Evolutionary conservation across 2,888 invertebrate genomes (phyloP).

Genomic region (Pegoplata infirma): DNA sequence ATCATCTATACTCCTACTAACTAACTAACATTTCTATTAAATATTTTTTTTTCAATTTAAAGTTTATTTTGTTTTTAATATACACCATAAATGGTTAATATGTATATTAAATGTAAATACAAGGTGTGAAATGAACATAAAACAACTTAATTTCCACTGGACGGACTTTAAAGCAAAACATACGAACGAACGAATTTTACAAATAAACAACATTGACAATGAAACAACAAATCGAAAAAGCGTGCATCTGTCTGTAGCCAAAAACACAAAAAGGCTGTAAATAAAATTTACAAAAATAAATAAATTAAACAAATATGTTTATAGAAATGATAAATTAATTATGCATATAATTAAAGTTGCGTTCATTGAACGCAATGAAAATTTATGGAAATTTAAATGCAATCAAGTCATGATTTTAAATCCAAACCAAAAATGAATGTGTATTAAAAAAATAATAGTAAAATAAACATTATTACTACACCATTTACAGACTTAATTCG

Average conservation of each 20-base stretch:
- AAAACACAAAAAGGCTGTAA: slow-evolving; percentile 4
- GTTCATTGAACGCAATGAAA: slow-evolving; percentile 43
- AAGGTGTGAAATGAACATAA: slow-evolving; percentile 52
- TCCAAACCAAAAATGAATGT: slow-evolving; percentile 31
- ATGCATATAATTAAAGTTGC: slow-evolving; percentile 44
- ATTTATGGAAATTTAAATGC: slow-evolving; percentile 51
- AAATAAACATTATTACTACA: too few species aligned
- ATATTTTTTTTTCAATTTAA: too few species aligned
- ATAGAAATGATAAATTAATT: slow-evolving; percentile 48
- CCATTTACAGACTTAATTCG: too few species aligned
- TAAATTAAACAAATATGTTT: slow-evolving; percentile 36
- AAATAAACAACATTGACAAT: slow-evolving; percentile 47
- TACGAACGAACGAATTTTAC: slow-evolving; percentile 11
- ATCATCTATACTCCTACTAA: not conserved
- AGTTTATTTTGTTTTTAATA: too few species aligned
- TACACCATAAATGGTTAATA: not conserved
- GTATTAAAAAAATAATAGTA: slow-evolving; percentile 4
- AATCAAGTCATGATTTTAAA: slow-evolving; percentile 54
- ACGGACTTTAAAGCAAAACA: slow-evolving; percentile 5
- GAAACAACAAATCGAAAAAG: slow-evolving; percentile 11
- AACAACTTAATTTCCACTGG: slow-evolving; percentile 51
- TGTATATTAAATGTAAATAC: slow-evolving; percentile 26
- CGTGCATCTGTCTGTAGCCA: not conserved
- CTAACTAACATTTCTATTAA: not conserved
- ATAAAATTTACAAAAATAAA: slow-evolving; percentile 27